Evolutionary conservation across 2,888 invertebrate genomes (phyloP).

Genomic region (Drosophila siamana): DNA sequence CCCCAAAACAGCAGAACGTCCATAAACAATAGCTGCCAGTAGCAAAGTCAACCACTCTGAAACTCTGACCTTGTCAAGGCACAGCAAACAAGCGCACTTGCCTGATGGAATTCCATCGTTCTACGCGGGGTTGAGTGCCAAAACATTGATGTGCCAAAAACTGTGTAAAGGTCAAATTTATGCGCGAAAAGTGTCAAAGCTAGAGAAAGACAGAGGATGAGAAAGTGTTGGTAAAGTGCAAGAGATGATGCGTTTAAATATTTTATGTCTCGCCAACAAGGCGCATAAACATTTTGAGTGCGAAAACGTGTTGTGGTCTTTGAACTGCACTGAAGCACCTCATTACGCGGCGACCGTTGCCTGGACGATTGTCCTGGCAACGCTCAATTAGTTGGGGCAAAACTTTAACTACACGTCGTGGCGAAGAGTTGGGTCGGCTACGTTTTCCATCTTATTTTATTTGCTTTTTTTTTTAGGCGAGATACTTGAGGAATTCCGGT

Average conservation of each 20-base stretch:
- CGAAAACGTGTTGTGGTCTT: constrained; percentile 68
- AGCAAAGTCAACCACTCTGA: background rate
- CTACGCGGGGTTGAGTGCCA: constrained; percentile 1
- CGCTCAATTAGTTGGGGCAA: constrained; percentile 51
- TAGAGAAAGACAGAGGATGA: too few species aligned
- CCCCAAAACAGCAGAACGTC: constrained; percentile 36
- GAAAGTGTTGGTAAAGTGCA: constrained; percentile 65
- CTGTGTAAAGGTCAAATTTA: constrained; percentile 72
- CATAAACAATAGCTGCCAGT: constrained; percentile 62
- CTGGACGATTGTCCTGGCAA: constrained; percentile 41
- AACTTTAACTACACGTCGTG: constrained; percentile 31
- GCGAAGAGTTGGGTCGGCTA: background rate
- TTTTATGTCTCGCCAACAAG: constrained; percentile 63
- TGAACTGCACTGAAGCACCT: constrained; percentile 26
- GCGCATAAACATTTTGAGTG: constrained; percentile 74
- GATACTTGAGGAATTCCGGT: background rate
- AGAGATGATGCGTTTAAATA: constrained; percentile 73
- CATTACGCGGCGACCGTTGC: constrained; percentile 29
- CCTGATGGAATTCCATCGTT: constrained; percentile 56
- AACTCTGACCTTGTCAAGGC: constrained; percentile 53
- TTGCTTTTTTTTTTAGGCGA: background rate
- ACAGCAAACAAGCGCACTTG: constrained; percentile 42
- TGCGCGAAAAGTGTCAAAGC: constrained; percentile 55
- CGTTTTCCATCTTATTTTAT: too few species aligned
- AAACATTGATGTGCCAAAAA: constrained; percentile 69